Base-by-base conservation (phyloP, 2,797 vertebrate genomes). In the Nannoperca australis region DNA sequence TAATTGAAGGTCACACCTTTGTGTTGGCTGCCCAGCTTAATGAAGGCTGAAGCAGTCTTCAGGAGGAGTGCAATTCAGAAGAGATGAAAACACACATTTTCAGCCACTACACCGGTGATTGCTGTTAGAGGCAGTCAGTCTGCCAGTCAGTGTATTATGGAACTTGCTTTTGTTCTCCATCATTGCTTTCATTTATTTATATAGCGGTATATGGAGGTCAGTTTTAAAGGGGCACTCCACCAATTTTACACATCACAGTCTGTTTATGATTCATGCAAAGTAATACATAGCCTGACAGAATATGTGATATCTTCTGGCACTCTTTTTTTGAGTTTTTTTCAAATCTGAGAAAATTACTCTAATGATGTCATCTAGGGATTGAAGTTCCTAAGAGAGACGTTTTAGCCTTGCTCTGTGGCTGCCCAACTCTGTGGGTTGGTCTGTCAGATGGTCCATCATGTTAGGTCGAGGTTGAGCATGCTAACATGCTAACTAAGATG, bases 1-100 rank as follows among this genome's bases (percentile, higher is more conserved):
- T 81, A 87, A 86, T 78, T 85, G 90, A 93, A 94, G 93, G 92
- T 93, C 88, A 64, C 85, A 87, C 78, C 88, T 92, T 91, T 88
- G 78, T 78, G 81, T 82, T 73, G 54, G 68, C 86, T 81, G 85
- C 62, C 76, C 60, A 77, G 86, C 67, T 85, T 87, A 90, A 90
- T 90, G 85, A 87, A 73, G 72, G 81, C 68, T 70, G 67, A 82
- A 73, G 70, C 72, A 17, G 69, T 68, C 65, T 76, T 58, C 61
- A 63, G 56, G 69, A 69, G 54, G 30, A 73, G 64, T 59, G 76
- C 66, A 42, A 18, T 64, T 76, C 58, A 45, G 70, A 68, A 17
- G 36, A 13, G 32, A 70, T 70, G 68, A 60, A 79, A 85, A 65
- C 76, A 60, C 66, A 61, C 50, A 78, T 84, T 83, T 72, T 63